Evolutionary conservation across 2,888 invertebrate genomes (phyloP), one percentile per base, ranked within the genome.

Genomic region (Crossocerus cetratus): DNA sequence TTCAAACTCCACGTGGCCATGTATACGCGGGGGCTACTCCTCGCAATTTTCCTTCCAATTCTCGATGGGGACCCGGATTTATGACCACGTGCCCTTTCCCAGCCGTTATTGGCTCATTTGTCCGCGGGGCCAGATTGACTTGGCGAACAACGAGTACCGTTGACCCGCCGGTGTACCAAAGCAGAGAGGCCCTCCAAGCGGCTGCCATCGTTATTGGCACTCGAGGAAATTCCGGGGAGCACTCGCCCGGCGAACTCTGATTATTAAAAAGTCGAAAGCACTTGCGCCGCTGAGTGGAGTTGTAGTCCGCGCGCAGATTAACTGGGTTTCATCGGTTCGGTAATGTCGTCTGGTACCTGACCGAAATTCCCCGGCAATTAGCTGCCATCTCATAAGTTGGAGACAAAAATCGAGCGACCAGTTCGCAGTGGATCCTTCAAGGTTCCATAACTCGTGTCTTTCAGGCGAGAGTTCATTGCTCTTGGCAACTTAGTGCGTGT

Each of bases 291-390:
- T 49, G 49, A 49, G 49, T 13, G 16, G 8, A 32, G 32, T 32
- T 32, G 49, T 13, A 57, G 14, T 22, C 22, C 14, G 21, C 3
- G 32, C 4, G 42, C 5, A 14, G 11, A 22, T 57, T n/a, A 23
- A 20, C 49, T 43, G 2, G 57, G 67, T 63, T 57, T 67, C 72
- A 57, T 74, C 72, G 57, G 66, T 57, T 57, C 22, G n/a, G 65
- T 62, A 63, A 66, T 71, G 60, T 61, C 11, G 67, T 56, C 23
- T 62, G 66, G 66, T 72, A 74, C 66, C 44, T 14, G 16, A 54
- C 66, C 70, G 55, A 66, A 59, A 56, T 66, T 71, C 71, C 72
- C 43, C 32, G 55, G 64, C 13, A 22, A 4, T 2, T 16, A 44
- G 22, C 8, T 16, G 14, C 55, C 59, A 44, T 13, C 16, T 49